A percentile compares a stretch with the other conserved stretches of the same genome.
phyloP scores from a whole-genome alignment of 2,113 vertebrate species.

The Psophia crepitans region DNA sequence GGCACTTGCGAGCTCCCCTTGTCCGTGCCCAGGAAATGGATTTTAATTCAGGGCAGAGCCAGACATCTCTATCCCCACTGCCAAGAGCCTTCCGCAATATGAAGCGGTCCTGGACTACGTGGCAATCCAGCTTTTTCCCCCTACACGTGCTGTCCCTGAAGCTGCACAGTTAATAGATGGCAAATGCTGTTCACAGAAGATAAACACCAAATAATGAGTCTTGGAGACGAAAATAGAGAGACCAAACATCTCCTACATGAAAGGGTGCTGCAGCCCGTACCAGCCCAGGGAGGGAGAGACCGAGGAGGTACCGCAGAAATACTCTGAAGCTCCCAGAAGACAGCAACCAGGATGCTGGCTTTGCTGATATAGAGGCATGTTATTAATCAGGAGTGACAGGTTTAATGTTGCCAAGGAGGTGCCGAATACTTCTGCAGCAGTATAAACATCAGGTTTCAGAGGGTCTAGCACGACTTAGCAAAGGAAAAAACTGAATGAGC shows the following conservation, averaged over 20 bases:
- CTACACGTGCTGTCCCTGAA: not conserved
- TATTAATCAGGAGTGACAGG: conserved; percentile 1
- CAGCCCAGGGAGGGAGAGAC: not conserved
- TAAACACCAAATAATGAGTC: conserved; percentile 5
- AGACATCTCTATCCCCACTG: not conserved
- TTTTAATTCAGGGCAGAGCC: not conserved
- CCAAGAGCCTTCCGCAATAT: not conserved
- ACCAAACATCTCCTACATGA: not conserved
- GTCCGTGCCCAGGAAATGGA: not conserved
- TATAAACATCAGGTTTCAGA: not conserved
- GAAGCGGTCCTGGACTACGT: not conserved
- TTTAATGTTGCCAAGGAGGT: not conserved
- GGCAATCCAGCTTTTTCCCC: not conserved
- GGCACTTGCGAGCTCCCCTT: not conserved
- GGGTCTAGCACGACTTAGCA: not conserved
- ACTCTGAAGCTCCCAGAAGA: conserved; percentile 12
- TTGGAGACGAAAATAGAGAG: not conserved
- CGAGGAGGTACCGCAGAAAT: not conserved
- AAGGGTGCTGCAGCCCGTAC: not conserved
- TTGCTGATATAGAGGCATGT: not conserved
- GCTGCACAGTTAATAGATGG: not conserved
- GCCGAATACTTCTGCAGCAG: not conserved
- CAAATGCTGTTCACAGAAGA: conserved; percentile 12
- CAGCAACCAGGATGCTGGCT: conserved; percentile 6
- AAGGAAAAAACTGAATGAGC: not conserved